A percentile compares a stretch with the other conserved stretches of the same genome.
Conservation (phyloP, 2,888 invertebrate genomes). For the Sialis fuliginosa region DNA sequence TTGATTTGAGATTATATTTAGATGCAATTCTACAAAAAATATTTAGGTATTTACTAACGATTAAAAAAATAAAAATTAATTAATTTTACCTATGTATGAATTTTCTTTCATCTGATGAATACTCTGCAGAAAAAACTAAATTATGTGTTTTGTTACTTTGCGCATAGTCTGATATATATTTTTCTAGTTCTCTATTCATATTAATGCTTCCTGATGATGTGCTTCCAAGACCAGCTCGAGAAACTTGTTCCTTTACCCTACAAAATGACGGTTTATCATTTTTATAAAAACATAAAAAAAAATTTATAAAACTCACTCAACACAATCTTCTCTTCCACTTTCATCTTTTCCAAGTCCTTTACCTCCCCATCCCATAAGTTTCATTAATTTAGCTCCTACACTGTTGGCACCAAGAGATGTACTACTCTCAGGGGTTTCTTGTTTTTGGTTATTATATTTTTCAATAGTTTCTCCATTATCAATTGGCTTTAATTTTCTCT, state of each 20-base stretch:
- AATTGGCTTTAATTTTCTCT: background rate
- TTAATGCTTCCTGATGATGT: background rate
- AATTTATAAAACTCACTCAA: slow-evolving; percentile 20
- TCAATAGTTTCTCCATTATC: background rate
- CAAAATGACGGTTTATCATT: too few relatives aligned
- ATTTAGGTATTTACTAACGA: background rate
- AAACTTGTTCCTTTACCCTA: background rate
- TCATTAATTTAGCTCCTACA: slow-evolving; percentile 33
- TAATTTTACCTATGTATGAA: background rate
- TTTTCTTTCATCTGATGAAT: slow-evolving; percentile 3
- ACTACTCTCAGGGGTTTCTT: background rate
- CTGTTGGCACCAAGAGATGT: slow-evolving; percentile 21
- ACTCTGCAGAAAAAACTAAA: slow-evolving; percentile 4
- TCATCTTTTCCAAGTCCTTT: slow-evolving; percentile 35
- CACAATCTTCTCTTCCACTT: slow-evolving; percentile 33
- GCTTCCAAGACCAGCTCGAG: background rate
- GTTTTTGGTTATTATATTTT: background rate
- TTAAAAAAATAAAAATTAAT: background rate
- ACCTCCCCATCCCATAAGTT: slow-evolving; percentile 40
- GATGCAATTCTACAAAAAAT: slow-evolving; percentile 21
- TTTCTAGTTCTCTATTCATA: background rate
- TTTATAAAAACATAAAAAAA: background rate
- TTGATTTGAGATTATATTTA: slow-evolving; percentile 28
- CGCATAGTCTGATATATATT: slow-evolving; percentile 1
- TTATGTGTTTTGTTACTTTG: background rate